Evolutionary conservation across 2,113 vertebrate genomes (phyloP), one percentile per base, ranked within the genome.

Genomic region (Etheostoma cragini): DNA sequence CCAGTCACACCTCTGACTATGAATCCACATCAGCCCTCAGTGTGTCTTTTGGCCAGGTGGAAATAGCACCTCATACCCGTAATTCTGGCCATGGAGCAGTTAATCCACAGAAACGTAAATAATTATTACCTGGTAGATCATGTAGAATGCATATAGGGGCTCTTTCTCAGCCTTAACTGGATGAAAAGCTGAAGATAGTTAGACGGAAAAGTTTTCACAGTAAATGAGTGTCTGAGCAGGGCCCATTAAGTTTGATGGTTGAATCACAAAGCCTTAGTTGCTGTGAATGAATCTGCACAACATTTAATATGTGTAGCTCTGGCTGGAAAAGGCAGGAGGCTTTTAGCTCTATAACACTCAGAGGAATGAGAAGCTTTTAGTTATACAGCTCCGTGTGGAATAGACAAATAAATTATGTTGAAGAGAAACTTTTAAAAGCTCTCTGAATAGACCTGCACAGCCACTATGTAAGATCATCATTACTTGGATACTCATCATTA

Each of bases 81-180:
- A 75, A 83, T 56, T 57, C 60, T 74, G 64, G 12, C 67, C 8
- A 11, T 6, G 16, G 65, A 67, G 72, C 77, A 58, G 56, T 68
- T 81, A 80, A 70, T 83, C 67, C 50, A 67, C 56, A 21, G 19
- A 47, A 33, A 45, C 26, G 49, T 92, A 24, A 92, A 93, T 92
- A 87, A 91, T 90, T 70, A 69, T 89, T 86, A 65, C 47, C 45
- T 66, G 66, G 53, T 33, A 50, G 84, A 72, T 73, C 53, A 92
- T 93, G 84, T 90, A 88, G 85, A 89, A 86, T 90, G 73, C 67
- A 85, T 72, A 71, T 72, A 52, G 66, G 24, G 8, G 7, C 50
- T 73, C 76, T 69, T 77, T 81, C 46, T 61, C 60, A 49, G 61
- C 68, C 67, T 74, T 80, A 68, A 45, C 65, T 2, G 2, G 85